Evolutionary conservation across 2,888 invertebrate species (phyloP), one percentile per base, ranked within the genome.

Genomic region (Drosophila basisetae): DNA sequence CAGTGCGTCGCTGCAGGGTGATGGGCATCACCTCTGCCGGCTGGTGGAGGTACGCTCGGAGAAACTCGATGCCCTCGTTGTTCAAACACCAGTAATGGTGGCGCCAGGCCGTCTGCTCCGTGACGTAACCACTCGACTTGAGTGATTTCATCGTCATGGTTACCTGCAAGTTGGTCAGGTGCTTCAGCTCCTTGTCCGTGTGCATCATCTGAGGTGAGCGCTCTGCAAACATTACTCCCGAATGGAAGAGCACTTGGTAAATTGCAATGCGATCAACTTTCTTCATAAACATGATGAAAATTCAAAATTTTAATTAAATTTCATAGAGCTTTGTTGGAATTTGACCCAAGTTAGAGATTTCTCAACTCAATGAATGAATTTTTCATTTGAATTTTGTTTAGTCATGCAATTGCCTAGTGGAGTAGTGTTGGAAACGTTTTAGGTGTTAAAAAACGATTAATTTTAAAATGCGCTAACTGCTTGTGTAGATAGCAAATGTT

Each of bases 21-120:
- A 0, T 58, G 41, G 41, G 58, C 31, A 58, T 13, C 41, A 52
- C 41, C 33, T 52, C 41, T 1, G 70, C 9, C 10, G 72, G 60
- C 65, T 76, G 53, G 16, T 56, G 65, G 10, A 78, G 68, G 35
- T 66, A 71, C 13, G 18, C 30, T 0, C 77, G 39, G 30, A 78
- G 49, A 30, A 25, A 76, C 49, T 80, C 72, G 35, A 80, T 72
- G 30, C 78, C 78, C 2, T 65, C 65, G 59, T 78, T 76, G 55
- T 68, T 80, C 37, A 78, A 39, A 13, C 65, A 60, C 78, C 81
- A 78, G 53, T 76, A 80, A 18, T 33, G 68, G 30, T 78, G 68
- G 31, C 72, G 77, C 72, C 78, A 72, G 43, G 68, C 77, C 9
- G 22, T 11, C 39, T 71, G 68, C 58, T 80, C 71, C 43, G 65